Evolutionary conservation across 2,113 vertebrate species (phyloP), one percentile per base, ranked within the genome.

Genomic region (Apistogramma diplotaenia): DNA sequence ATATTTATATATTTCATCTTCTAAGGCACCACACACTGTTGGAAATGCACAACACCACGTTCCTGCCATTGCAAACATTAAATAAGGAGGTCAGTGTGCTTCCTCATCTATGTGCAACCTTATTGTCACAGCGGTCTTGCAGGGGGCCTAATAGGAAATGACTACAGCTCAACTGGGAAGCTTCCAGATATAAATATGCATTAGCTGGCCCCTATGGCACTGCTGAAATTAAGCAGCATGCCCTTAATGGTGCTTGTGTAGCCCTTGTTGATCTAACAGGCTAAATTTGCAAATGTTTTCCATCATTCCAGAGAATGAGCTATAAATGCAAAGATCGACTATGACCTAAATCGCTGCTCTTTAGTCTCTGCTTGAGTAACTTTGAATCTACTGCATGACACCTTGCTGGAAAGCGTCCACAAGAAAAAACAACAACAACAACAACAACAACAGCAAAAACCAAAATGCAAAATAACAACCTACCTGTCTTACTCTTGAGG

Each of bases 81-180:
- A 58, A 84, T 15, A 55, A 82, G 82, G 78, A 70, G 84, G 85
- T 89, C 91, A 81, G 25, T 2, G 58, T 27, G 37, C n/a, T n/a
- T 74, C 75, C 60, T 82, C 77, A 37, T 43, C 79, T 78, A 83
- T 76, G 71, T 87, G 57, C 29, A 78, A 37, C 43, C 55, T 78
- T 51, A 78, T 33, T 61, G 62, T 80, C 31, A 8, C 55, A 65
- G 78, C 13, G 23, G 71, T 74, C 51, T 70, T 35, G 25, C 59
- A 61, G 54, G 11, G 29, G 51, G 81, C 76, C 54, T 76, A 59
- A 87, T 58, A 71, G 40, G 49, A 86, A 54, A 81, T 80, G 56
- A 77, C 54, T 74, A 33, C 56, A 57, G 75, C 74, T 77, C 59
- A 76, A 80, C 21, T 83, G 84, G 60, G 61, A 78, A 73, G 54